phyloP scores from a whole-genome alignment of 1,140 invertebrate genomes.

The Pemphigus obesinymphae region DNA sequence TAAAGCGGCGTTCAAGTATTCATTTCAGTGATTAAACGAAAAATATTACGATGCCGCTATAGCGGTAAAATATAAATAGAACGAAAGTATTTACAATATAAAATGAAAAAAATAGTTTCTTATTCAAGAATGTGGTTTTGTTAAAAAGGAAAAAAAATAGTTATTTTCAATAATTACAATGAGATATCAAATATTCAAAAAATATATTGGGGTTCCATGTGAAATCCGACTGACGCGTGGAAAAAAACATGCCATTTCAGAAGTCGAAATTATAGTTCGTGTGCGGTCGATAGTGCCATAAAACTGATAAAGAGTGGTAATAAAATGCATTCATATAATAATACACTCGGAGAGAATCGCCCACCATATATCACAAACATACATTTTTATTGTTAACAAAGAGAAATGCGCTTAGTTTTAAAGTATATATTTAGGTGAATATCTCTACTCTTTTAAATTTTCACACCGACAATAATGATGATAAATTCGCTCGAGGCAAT shows the following conservation, averaged over 20 bases:
- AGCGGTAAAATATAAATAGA: too few species aligned
- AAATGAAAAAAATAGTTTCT: too few species aligned
- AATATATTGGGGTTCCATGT: neutral
- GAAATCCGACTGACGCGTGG: neutral
- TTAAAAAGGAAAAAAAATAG: too few species aligned
- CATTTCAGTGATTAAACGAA: too few species aligned
- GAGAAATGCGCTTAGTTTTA: neutral
- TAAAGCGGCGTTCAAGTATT: too few species aligned
- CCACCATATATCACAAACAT: neutral
- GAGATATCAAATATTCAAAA: neutral
- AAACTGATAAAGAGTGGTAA: conserved; percentile 13
- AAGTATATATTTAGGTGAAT: neutral
- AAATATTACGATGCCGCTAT: too few species aligned
- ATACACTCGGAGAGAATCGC: neutral
- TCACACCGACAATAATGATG: neutral
- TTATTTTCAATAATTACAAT: neutral
- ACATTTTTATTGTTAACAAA: neutral
- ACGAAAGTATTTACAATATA: too few species aligned
- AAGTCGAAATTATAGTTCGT: neutral
- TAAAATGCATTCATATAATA: conserved; percentile 6
- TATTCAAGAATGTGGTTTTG: too few species aligned
- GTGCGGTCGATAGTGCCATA: neutral
- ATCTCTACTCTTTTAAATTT: neutral
- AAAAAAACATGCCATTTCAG: neutral
- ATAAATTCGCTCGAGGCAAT: neutral